Base-by-base conservation (phyloP, 30 jellyfish, hydroid and myxozoan genomes). In the Aurelia aurita region DNA sequence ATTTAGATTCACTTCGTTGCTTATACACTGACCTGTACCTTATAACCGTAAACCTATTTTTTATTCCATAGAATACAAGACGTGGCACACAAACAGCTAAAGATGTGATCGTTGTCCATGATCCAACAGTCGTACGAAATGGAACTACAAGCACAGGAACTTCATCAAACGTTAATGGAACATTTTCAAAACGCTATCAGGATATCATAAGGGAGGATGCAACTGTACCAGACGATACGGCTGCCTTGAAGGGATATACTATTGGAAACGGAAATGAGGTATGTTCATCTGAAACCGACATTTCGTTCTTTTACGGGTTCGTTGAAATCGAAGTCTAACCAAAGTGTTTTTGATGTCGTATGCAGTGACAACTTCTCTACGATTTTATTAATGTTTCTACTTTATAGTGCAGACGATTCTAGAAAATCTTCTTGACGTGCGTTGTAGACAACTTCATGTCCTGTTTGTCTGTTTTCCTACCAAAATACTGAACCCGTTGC, bases 21-120 rank as follows among this genome's bases (percentile, higher is more conserved):
- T 31, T 5, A 31, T 31, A 5, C 43, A 31, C 5, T 31, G 1
- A 31, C 43, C 43, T 3, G 2, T 1, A 31, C 4, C 39, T 31
- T 3, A 4, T 31, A 31, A 31, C 39, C 39, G 55, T n/a, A 11
- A 35, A 16, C 55, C 13, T 73, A 3, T 15, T 54, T 2, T 26
- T 8, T 54, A 20, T 28, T 60, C 26, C 51, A 5, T 35, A 83
- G 93, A 83, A 71, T 32, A 85, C 72, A 70, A 70, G 93, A 27
- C 86, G 93, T 18, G 93, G 93, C 15, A 71, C 86, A 2, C 87
- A 83, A 46, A 70, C 93, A 22, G 93, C 84, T 25, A 75, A 83
- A 45, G 93, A 83, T 59, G 93, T 83, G 26, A 83, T 83, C 15
- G 76, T 83, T 29, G 93, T 83, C 35, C 93, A 83, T 63, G 93